Evolutionary conservation across 2,113 vertebrate species (phyloP).

Genomic region (Microcebus jonahi): DNA sequence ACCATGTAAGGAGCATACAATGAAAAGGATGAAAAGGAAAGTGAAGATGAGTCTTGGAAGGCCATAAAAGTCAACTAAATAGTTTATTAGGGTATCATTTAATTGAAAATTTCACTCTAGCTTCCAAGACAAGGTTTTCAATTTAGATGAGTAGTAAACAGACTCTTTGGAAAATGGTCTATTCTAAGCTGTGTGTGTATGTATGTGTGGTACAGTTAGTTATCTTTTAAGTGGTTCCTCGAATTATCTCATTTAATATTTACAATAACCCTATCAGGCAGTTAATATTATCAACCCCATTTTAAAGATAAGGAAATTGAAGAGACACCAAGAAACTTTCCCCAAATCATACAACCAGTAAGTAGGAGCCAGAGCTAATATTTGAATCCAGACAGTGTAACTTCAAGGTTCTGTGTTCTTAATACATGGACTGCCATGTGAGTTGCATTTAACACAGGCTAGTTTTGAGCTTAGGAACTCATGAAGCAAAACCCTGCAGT

Average conservation of each 20-base stretch:
- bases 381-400: background rate
- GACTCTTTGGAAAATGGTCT: slow-evolving; percentile 45
- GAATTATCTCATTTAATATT: slow-evolving; percentile 26
- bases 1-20: background rate
- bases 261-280: background rate
- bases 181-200: background rate
- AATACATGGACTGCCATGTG: too few relatives aligned
- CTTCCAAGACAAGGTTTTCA: background rate
- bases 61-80: background rate
- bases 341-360: background rate
- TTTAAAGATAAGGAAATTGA: background rate
- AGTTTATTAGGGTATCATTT: slow-evolving; percentile 4
- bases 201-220: background rate
- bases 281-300: background rate
- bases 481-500: too few relatives aligned
- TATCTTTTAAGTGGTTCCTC: background rate
- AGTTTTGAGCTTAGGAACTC: too few relatives aligned
- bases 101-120: slow-evolving; percentile 1
- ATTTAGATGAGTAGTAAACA: slow-evolving; percentile 11
- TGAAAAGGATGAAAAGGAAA: slow-evolving; percentile 2
- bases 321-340: slow-evolving; percentile 10
- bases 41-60: background rate
- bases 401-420: slow-evolving; percentile 24
- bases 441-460: too few relatives aligned
- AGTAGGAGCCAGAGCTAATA: background rate